A percentile compares a stretch with the other conserved stretches of the same genome.
Conservation (phyloP, 2,797 vertebrate genomes). For the Diplodus puntazzo region DNA sequence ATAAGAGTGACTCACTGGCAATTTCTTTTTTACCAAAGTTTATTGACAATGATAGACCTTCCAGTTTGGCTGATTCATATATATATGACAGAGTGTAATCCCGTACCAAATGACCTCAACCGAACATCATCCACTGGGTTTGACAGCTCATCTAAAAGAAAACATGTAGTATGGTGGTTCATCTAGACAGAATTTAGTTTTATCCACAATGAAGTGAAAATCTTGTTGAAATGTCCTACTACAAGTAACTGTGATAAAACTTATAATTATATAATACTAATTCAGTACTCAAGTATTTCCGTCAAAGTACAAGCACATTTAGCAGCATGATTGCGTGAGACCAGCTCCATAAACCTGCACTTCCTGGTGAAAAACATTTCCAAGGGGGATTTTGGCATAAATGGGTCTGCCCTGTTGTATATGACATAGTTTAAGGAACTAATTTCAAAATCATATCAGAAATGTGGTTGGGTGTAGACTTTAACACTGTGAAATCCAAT, state of each 20-base stretch:
- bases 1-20: neutral
- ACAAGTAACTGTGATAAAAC: neutral
- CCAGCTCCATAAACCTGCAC: neutral
- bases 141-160: neutral
- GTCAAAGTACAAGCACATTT: slow-evolving; percentile 12
- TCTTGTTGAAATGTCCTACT: neutral
- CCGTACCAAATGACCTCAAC: neutral
- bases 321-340: slow-evolving; percentile 7
- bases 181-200: neutral
- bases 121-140: neutral
- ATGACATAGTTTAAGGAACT: too few species aligned
- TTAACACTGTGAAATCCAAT: neutral
- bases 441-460: neutral
- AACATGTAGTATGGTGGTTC: neutral
- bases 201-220: neutral
- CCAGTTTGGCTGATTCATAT: neutral
- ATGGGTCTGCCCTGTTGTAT: neutral
- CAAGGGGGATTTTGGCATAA: neutral
- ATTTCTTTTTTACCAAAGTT: neutral
- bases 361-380: neutral
- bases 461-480: neutral
- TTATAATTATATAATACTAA: slow-evolving; percentile 12
- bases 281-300: slow-evolving; percentile 8
- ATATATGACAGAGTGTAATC: neutral
- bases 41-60: neutral